Base-by-base conservation (phyloP, 2,797 vertebrate species). In the Todus mexicanus region DNA sequence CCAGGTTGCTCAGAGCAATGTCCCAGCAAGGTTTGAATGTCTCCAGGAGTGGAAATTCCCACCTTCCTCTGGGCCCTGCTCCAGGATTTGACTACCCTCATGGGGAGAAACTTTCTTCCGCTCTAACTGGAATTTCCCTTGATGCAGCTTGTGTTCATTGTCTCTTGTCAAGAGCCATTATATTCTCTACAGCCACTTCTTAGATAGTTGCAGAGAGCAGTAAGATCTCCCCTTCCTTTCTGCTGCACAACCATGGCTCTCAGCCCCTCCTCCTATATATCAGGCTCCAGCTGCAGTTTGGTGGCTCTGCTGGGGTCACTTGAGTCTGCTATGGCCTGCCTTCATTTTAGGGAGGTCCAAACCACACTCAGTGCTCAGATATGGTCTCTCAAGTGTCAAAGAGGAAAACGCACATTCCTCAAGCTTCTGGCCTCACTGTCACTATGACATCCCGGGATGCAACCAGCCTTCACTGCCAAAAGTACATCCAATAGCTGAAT, bases 201-300 rank as follows among this genome's bases (percentile, higher is more conserved):
- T 2, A 22, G 22, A 21, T 0, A 42, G 29, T 0, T 25, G 38
- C 40, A 7, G 6, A 29, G 21, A 51, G 19, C 75, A 54, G 17
- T 7, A 56, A 82, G 60, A 48, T 19, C 29, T 8, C 11, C 19
- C 11, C 8, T 50, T 69, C 40, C 25, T 11, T 38, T 27, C 31
- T 19, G 22, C 47, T 59, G 70, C n/a, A 35, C 42, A 61, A 25
- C 1, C 21, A 17, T 29, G 71, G 23, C 48, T 50, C 74, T 57
- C 64, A 31, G 17, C 5, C 15, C 35, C 13, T 63, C n/a, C 35
- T 74, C 3, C 0, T 21, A 23, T 4, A 2, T 7, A 29, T n/a
- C 45, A 19, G 26, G 27, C 64, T 79, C 35, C 71, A 74, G 7
- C 4, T 54, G 38, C 72, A 50, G 11, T n/a, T 4, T n/a, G 38